Evolutionary conservation across 2,888 invertebrate species (phyloP), one percentile per base, ranked within the genome.

Genomic region (Chydorus sphaericus): DNA sequence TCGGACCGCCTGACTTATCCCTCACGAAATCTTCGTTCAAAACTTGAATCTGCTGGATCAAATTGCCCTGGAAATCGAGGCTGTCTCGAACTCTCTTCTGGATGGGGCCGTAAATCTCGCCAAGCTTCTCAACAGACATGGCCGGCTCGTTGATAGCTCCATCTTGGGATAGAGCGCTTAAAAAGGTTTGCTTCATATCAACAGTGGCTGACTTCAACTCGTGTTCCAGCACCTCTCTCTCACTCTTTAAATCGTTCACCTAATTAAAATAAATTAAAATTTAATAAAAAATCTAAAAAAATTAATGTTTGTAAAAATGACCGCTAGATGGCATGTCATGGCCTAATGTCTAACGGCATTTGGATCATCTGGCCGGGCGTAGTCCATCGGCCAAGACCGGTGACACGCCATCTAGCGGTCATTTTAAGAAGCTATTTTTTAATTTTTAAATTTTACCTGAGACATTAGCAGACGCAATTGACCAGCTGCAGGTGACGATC

Each of bases 181-280:
- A 71, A 69, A 93, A 91, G 64, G 78, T 78, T 26, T 79, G 77
- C 67, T 88, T 85, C 81, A 94, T 88, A 67, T 88, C 87, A 53
- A 81, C 78, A 10, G 82, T 80, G 4, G 82, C 76, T 44, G 80
- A 81, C 66, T 88, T 88, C 36, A 94, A 73, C 70, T 91, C 88
- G 3, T 80, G 81, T 74, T 96, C 94, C 62, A 93, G 79, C 5
- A 79, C 81, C 70, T 93, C 93, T 48, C 96, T 79, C 72, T 92
- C 91, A 4, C 83, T 83, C 73, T 90, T 91, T 49, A 92, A 75
- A 36, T 80, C 77, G 66, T 90, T 90, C 56, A 92, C 87, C 76
- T 81, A 63, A 58, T 56, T 62, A 60, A 69, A 69, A 49, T 71
- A 62, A 23, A 66, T 64, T 53, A 67, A 68, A 29, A 73, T 70